Base-by-base conservation (phyloP, 2,888 invertebrate genomes). In the Eremobia ochroleuca region DNA sequence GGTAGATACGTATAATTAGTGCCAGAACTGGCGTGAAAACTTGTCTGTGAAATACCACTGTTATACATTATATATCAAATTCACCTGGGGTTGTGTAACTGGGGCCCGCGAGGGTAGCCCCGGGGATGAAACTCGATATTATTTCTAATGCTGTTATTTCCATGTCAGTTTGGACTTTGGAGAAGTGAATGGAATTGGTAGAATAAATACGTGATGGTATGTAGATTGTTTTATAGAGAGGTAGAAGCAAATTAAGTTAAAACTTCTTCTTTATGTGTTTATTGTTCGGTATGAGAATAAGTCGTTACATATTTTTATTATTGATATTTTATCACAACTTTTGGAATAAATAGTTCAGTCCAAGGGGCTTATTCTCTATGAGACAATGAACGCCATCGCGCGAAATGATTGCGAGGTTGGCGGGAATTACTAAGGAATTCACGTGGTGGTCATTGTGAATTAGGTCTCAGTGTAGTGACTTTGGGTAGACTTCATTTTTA, bases 11-110 rank as follows among this genome's bases (percentile, higher is more conserved):
- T 86, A 87, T 90, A 89, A 91, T 91, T 90, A 91, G 87, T 89
- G 90, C 90, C 90, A 90, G 81, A 86, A 85, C 83, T 85, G 87
- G 90, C 86, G 90, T 85, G 90, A 90, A 90, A 90, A 91, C 89
- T 90, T 87, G 88, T 86, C 88, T 76, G 85, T 82, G 85, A 79
- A 83, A 79, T 85, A 84, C 87, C 80, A 80, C 85, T 76, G 86
- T 79, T 73, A 87, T 91, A 88, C 85, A 89, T 91, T 87, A 90
- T 90, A 90, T 78, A 88, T 87, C 80, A 86, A 81, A 77, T 86
- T 82, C 79, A 71, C 77, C 52, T 25, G 69, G 65, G 77, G 82
- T 78, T 85, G 82, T 72, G 87, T 88, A 87, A 85, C 73, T 64
- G 80, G 81, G 85, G 81, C 77, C 80, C 79, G 43, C 62, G 76